These are phyloP conservation scores for Odontomachus brunneus DNA, from an alignment of 1,140 invertebrate species.

Conservation along the genomic window DNA sequence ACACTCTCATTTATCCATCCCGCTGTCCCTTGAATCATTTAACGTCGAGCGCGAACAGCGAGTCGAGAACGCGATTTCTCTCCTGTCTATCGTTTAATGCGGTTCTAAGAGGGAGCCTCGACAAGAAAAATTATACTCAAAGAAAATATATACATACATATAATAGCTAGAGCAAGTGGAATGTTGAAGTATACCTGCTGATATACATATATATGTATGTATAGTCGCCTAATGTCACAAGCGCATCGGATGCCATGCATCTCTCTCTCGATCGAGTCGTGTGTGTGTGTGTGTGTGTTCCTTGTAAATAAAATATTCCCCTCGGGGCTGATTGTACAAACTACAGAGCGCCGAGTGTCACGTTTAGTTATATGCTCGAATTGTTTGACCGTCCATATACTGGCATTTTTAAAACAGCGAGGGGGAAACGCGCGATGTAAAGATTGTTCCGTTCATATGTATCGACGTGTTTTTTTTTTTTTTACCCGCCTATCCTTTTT, in stretches of 20 bases:
- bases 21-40: background rate
- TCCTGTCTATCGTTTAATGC: background rate
- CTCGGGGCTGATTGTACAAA: constrained; percentile 59
- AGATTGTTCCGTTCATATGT: background rate
- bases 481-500: background rate
- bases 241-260: constrained; percentile 19
- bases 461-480: background rate
- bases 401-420: constrained; percentile 57
- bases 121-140: background rate
- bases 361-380: constrained; percentile 68
- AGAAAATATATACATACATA: background rate
- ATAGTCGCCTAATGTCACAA: constrained; percentile 32
- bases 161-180: constrained; percentile 25
- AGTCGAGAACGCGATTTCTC: background rate
- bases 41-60: background rate
- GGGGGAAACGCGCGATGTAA: background rate
- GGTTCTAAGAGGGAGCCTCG: background rate
- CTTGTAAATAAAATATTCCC: constrained; percentile 65
- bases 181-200: constrained; percentile 29
- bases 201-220: constrained; percentile 7
- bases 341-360: constrained; percentile 61
- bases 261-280: constrained; percentile 51
- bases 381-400: constrained; percentile 59
- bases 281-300: no score
- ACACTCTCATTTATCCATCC: background rate